These are phyloP conservation scores for Calidris pygmaea DNA, from an alignment of 2,113 vertebrate genomes.

Conservation along the genomic window DNA sequence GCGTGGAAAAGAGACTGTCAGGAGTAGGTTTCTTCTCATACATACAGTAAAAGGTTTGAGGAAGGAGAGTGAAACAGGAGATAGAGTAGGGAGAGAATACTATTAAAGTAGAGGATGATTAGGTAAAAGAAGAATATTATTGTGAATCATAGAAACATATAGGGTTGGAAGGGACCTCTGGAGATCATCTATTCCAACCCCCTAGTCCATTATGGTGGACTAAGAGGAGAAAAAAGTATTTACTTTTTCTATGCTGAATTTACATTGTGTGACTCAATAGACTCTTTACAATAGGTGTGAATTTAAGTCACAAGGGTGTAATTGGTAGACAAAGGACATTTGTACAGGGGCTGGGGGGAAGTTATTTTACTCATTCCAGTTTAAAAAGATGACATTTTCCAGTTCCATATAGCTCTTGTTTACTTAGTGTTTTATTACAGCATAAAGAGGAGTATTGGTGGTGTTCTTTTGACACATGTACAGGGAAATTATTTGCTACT, in stretches of 20 bases:
- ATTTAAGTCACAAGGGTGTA: background rate
- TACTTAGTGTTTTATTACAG: background rate
- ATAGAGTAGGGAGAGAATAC: background rate
- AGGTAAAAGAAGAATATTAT: background rate
- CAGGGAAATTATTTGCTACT: background rate
- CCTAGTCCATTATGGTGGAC: background rate
- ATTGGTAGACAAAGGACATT: background rate
- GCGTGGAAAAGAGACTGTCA: background rate
- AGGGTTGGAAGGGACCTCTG: too few species aligned
- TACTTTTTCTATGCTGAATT: background rate
- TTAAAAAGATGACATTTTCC: background rate
- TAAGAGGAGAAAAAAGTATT: background rate
- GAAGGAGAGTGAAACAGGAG: background rate
- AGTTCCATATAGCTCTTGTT: background rate
- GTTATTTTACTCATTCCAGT: background rate
- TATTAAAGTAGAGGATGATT: background rate
- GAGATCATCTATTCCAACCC: too few species aligned
- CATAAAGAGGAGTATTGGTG: background rate
- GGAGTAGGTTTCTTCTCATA: background rate
- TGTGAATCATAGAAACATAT: too few species aligned
- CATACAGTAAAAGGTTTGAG: background rate
- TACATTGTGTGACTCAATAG: background rate
- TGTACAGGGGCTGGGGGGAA: fast-evolving
- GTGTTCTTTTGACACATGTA: background rate
- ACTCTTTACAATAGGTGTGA: background rate